Percentiles rank a stretch among this genome's conserved stretches.
Evolutionary conservation across 2,888 invertebrate genomes (phyloP).

Genomic region (Stenichneumon culpator): DNA sequence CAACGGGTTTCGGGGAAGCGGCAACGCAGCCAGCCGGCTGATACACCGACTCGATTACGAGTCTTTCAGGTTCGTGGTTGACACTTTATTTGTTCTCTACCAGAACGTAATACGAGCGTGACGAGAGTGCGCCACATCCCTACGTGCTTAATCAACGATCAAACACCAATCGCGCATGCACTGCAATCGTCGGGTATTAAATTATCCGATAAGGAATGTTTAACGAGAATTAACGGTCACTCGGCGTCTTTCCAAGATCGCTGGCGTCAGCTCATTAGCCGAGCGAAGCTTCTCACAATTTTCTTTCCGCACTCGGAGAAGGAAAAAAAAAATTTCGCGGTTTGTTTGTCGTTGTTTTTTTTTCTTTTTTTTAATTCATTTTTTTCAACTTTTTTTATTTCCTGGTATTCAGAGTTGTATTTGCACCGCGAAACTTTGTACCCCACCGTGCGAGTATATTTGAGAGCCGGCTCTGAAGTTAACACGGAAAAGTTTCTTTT

Average conservation of each 20-base stretch:
- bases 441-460: neutral
- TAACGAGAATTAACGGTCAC: neutral
- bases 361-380: neutral
- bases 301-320: neutral
- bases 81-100: neutral
- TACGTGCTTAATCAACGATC: conserved; percentile 22
- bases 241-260: neutral
- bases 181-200: neutral
- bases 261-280: neutral
- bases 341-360: neutral
- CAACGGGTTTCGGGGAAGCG: neutral
- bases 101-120: neutral
- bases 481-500: conserved; percentile 1
- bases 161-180: neutral
- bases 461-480: neutral
- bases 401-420: conserved; percentile 1
- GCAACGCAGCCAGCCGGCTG: neutral
- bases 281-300: neutral
- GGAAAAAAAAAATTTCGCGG: neutral
- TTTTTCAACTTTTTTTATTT: neutral
- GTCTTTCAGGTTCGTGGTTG: conserved; percentile 19
- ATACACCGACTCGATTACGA: neutral
- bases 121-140: neutral
- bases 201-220: neutral
- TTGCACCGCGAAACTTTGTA: conserved; percentile 6